Base-by-base conservation (phyloP, 1,140 invertebrate genomes). In the Eumeta japonica region DNA sequence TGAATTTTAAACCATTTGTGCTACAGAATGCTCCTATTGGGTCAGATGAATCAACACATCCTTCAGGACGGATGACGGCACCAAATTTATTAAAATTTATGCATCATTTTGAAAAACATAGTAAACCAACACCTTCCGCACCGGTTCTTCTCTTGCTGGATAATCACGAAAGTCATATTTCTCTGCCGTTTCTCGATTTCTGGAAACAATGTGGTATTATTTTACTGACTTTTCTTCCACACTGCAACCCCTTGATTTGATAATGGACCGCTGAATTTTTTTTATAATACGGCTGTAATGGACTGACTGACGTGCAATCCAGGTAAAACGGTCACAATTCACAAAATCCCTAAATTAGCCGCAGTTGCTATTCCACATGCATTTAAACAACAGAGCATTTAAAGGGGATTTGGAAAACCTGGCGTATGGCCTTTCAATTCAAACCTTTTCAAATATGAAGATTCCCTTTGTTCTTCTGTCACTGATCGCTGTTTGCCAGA, bases 91-190 rank as follows among this genome's bases (percentile, higher is more conserved):
- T 58, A 0, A 37, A 42, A 30, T 65, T 46, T 37, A 40, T 70
- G 5, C 10, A 67, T 30, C 61, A 75, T 48, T 75, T 76, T 45
- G 39, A 41, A 1, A 47, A 54, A 39, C 35, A 70, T 52, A 45
- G 51, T 3, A 50, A 57, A 31, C 50, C 54, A 16, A 53, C 55
- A 12, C 33, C 30, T 31, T 48, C 62, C 10, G 34, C 48, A 16
- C 52, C 48, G 41, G 51, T 70, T 13, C 50, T 76, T 10, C 37
- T 76, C 9, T 32, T 77, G 3, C 43, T 66, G 17, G 70, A 78
- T 45, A 76, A 75, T 44, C 72, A 73, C 43, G 43, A n/a, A n/a
- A n/a, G n/a, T n/a, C n/a, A n/a, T n/a, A n/a, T n/a, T n/a, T n/a
- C n/a, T n/a, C n/a, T n/a, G n/a, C n/a, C n/a, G n/a, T n/a, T n/a